A percentile compares a stretch with the other conserved stretches of the same genome.
Evolutionary conservation across 1,140 invertebrate genomes (phyloP).

Genomic region (Drepana arcuata): DNA sequence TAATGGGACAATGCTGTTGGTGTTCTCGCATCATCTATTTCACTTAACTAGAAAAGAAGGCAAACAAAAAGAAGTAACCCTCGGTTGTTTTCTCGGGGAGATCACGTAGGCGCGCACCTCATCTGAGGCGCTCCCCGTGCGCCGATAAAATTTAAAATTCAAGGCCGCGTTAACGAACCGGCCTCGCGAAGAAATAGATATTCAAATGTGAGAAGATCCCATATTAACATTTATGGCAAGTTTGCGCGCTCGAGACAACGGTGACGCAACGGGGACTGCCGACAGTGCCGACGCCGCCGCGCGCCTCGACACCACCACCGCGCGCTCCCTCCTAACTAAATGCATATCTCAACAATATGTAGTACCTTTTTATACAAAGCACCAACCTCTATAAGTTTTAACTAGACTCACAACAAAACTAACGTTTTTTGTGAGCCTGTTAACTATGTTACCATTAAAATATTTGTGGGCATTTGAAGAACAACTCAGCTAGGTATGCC

Average conservation of each 20-base stretch:
- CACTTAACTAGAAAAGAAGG: constrained; percentile 29
- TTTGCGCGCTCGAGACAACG: constrained; percentile 66
- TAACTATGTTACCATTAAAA: too few species aligned
- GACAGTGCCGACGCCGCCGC: constrained; percentile 18
- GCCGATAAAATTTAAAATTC: constrained; percentile 71
- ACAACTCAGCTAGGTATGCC: too few species aligned
- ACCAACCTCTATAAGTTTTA: too few species aligned
- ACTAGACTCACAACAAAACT: too few species aligned
- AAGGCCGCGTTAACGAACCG: constrained; percentile 70
- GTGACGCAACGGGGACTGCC: constrained; percentile 30
- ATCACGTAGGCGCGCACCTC: constrained; percentile 64
- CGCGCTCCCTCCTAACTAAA: constrained; percentile 5
- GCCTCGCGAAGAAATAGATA: constrained; percentile 71
- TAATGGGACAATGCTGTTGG: too few species aligned
- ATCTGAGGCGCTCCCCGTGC: constrained; percentile 54
- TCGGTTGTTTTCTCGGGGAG: constrained; percentile 56
- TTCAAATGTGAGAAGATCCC: constrained; percentile 69
- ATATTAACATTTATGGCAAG: constrained; percentile 72
- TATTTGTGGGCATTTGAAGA: too few species aligned
- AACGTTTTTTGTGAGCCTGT: too few species aligned
- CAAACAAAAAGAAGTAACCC: constrained; percentile 47
- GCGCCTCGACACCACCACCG: constrained; percentile 3
- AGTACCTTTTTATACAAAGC: too few species aligned
- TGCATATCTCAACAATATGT: constrained; percentile 23
- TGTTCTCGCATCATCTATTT: constrained; percentile 17